Evolutionary conservation across 2,797 vertebrate genomes (phyloP), one percentile per base, ranked within the genome.

Genomic region (Pipistrellus pygmaeus): DNA sequence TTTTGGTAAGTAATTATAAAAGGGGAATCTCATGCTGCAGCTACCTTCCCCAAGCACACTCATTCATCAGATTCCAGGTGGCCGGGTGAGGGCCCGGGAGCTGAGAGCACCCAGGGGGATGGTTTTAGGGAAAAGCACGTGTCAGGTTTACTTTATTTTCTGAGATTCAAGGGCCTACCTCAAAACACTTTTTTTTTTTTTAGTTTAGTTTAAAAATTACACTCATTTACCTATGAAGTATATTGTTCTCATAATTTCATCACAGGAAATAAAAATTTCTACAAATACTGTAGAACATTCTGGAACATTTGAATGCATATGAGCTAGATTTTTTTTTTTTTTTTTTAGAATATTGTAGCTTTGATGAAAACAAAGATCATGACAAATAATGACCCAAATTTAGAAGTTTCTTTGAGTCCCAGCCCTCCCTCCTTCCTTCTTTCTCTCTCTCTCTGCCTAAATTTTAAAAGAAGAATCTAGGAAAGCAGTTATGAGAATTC

Each of bases 201-300:
- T 44, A 84, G 75, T 94, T 73, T 88, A 55, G 44, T 57, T 69
- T 84, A 62, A 85, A 96, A 94, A 96, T 75, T 80, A 20, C 82
- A 90, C 77, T 93, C 90, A 76, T 84, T 92, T 91, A 91, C 95
- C 93, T 88, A 53, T 91, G 95, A 97, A 93, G 95, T 91, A 77
- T 53, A 89, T 53, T 94, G 93, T 96, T 93, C 88, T 93, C 91
- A 85, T 77, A 27, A 94, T 96, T 68, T 77, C 89, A 86, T 68
- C 85, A 72, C 25, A 86, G 94, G 94, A 88, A 94, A 91, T 73
- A 92, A 87, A 94, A 53, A 46, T 85, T 90, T 76, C 83, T 96
- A 38, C 66, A 88, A 66, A 91, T 60, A 53, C 53, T 53, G 2
- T 64, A 12, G 93, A 84, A 48, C 96, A 76, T 96, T 96, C 12